phyloP scores from a whole-genome alignment of 2,888 invertebrate genomes.

The Silvanus unidentatus region DNA sequence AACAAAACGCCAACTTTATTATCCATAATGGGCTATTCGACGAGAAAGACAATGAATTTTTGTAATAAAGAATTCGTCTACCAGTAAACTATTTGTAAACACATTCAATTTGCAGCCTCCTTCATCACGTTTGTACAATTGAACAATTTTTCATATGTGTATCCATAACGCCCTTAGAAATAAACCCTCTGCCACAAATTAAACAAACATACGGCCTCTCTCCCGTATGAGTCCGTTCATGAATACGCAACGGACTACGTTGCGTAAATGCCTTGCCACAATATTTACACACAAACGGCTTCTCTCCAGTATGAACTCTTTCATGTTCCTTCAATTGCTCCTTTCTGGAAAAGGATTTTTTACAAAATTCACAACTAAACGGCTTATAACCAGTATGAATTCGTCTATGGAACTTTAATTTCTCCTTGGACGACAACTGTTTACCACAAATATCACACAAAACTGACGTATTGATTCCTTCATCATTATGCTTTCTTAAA shows the following conservation, averaged over 20 bases:
- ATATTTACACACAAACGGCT: constrained; percentile 55
- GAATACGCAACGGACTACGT: constrained; percentile 55
- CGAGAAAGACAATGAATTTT: too few relatives aligned
- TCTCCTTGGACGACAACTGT: constrained; percentile 47
- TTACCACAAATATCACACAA: constrained; percentile 57
- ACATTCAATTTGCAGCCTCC: too few relatives aligned
- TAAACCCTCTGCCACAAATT: constrained; percentile 19
- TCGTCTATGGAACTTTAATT: constrained; percentile 50
- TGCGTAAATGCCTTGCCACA: constrained; percentile 59
- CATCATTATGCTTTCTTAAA: constrained; percentile 46
- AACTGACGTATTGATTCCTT: constrained; percentile 34
- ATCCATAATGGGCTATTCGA: too few relatives aligned
- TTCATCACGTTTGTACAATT: too few relatives aligned
- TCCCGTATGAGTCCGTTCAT: constrained; percentile 57
- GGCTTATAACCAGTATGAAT: constrained; percentile 54
- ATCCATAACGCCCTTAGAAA: constrained; percentile 20
- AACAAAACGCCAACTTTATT: too few relatives aligned
- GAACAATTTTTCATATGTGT: constrained; percentile 31
- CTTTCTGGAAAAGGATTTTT: constrained; percentile 55
- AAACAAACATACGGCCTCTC: constrained; percentile 48
- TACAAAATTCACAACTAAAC: constrained; percentile 32
- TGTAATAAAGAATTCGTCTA: too few relatives aligned
- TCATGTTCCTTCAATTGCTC: constrained; percentile 55
- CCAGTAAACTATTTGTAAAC: too few relatives aligned
- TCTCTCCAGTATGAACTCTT: constrained; percentile 57